phyloP scores from a whole-genome alignment of 2,888 invertebrate species.

The Caradrina clavipalpis region DNA sequence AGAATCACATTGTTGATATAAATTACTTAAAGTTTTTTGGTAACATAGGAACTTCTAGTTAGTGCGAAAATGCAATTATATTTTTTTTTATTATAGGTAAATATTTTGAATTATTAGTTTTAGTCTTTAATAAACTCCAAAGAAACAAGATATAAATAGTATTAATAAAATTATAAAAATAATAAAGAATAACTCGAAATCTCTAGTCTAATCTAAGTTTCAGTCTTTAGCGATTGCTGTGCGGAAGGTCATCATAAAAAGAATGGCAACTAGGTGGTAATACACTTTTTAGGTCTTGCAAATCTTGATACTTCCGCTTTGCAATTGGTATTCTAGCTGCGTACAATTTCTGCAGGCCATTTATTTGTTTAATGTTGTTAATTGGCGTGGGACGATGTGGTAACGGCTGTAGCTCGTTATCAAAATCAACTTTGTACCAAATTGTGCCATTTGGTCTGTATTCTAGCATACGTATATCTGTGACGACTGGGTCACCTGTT shows the following conservation, averaged over 20 bases:
- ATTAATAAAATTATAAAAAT: constrained; percentile 48
- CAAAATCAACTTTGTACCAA: not conserved
- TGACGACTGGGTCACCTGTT: not conserved
- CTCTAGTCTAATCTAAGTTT: constrained; percentile 46
- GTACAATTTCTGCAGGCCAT: constrained; percentile 50
- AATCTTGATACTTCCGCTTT: constrained; percentile 41
- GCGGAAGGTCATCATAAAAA: constrained; percentile 60
- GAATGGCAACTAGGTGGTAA: constrained; percentile 31
- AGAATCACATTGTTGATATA: too few relatives aligned
- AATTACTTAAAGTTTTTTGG: too few relatives aligned
- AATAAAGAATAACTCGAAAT: constrained; percentile 46
- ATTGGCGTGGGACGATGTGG: constrained; percentile 22
- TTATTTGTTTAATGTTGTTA: constrained; percentile 50
- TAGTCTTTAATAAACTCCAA: constrained; percentile 51
- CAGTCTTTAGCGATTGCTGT: constrained; percentile 44
- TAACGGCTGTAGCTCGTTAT: not conserved
- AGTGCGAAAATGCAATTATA: too few relatives aligned
- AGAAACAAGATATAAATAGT: constrained; percentile 34
- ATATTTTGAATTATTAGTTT: constrained; percentile 12
- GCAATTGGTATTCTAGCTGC: constrained; percentile 58
- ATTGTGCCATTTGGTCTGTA: constrained; percentile 4
- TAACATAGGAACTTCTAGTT: too few relatives aligned
- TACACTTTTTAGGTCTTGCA: too few relatives aligned
- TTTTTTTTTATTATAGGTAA: constrained; percentile 8
- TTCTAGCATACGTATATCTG: not conserved